Evolutionary conservation across 2,888 invertebrate species (phyloP).

Genomic region (Agrochola circellaris): DNA sequence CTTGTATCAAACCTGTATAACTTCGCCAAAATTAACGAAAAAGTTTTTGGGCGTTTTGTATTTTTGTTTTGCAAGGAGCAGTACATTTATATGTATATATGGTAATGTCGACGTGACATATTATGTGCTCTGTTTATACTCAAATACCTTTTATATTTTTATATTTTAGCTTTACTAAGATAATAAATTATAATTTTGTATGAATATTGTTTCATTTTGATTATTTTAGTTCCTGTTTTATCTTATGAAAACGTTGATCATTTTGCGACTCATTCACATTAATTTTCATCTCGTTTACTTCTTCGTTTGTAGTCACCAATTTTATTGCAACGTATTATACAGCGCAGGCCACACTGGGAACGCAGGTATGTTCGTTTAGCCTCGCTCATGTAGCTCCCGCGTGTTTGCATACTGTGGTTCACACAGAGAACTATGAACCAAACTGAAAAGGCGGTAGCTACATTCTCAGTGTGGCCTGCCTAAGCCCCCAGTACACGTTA

Average conservation of each 20-base stretch:
- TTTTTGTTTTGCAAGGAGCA: slow-evolving; percentile 25
- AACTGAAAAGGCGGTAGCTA: no score
- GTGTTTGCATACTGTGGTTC: no score
- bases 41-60: slow-evolving; percentile 37
- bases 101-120: slow-evolving; percentile 54
- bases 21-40: slow-evolving; percentile 11
- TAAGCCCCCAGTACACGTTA: no score
- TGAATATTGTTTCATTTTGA: slow-evolving; percentile 72
- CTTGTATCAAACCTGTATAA: slow-evolving; percentile 29
- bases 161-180: slow-evolving; percentile 84
- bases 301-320: neutral
- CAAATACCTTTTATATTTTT: slow-evolving; percentile 84
- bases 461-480: no score
- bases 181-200: slow-evolving; percentile 89
- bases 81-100: slow-evolving; percentile 67
- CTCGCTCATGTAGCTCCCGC: no score
- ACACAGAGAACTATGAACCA: no score
- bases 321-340: neutral
- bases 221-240: neutral
- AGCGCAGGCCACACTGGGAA: no score
- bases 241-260: neutral
- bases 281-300: neutral
- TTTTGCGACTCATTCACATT: neutral
- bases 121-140: slow-evolving; percentile 79
- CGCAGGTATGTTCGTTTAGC: no score